These are phyloP conservation scores for Rhizomys pruinosus DNA, from an alignment of 2,113 vertebrate genomes.

Conservation along the genomic window DNA sequence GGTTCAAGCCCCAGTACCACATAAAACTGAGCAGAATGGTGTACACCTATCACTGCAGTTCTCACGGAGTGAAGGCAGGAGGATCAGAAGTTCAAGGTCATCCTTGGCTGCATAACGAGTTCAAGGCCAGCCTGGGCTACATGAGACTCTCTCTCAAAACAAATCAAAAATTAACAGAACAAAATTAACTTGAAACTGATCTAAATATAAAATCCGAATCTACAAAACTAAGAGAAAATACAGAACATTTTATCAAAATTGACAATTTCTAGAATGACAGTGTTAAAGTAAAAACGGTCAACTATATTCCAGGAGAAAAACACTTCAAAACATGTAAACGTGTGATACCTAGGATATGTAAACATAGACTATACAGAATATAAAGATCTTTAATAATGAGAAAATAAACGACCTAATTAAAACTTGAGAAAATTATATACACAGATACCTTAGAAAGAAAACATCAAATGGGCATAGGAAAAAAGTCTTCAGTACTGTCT, in stretches of 20 bases:
- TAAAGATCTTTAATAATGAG: background rate
- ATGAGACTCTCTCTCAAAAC: background rate
- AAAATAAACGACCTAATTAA: background rate
- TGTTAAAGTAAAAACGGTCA: background rate
- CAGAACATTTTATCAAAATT: background rate
- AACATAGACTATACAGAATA: background rate
- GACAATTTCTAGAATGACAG: background rate
- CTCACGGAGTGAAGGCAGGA: background rate
- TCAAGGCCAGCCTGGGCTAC: background rate
- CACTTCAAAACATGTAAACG: background rate
- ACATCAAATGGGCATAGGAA: background rate
- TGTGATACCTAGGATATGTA: background rate
- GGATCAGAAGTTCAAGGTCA: background rate
- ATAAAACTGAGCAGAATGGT: background rate
- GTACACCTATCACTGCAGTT: background rate
- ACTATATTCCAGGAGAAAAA: background rate
- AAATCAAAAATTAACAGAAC: background rate
- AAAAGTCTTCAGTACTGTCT: background rate
- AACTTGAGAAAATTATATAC: background rate
- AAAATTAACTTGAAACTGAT: constrained; percentile 5
- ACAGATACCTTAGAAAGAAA: background rate
- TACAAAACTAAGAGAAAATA: background rate
- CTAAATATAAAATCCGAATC: background rate
- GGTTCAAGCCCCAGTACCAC: background rate
- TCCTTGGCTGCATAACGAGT: background rate